These are phyloP conservation scores for Palloptera scutellata DNA, from an alignment of 2,888 invertebrate genomes.

Conservation along the genomic window DNA sequence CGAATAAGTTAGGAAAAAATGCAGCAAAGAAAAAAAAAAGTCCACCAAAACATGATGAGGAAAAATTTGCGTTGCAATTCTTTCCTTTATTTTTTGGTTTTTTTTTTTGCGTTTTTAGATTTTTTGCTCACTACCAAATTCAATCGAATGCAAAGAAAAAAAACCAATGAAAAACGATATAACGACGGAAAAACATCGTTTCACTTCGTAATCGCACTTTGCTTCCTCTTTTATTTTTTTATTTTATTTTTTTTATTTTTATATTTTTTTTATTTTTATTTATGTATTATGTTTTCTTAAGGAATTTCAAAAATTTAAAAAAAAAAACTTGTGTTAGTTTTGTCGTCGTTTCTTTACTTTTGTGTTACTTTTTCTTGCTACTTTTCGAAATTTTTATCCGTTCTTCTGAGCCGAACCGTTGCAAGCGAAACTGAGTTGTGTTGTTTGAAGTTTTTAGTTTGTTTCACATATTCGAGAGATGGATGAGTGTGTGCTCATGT, in stretches of 20 bases:
- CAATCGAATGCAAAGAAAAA: no score
- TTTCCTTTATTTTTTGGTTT: constrained; percentile 11
- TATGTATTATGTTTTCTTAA: not conserved
- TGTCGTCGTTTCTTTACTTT: no score
- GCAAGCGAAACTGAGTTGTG: constrained; percentile 7
- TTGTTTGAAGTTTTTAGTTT: not conserved
- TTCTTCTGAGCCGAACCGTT: constrained; percentile 13
- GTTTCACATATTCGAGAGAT: no score
- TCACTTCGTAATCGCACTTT: no score
- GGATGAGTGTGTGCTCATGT: not conserved
- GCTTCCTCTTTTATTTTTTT: no score
- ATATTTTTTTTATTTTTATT: not conserved
- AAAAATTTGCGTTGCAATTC: not conserved
- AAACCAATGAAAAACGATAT: not conserved
- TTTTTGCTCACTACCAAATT: no score
- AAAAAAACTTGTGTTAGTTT: no score
- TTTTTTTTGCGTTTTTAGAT: no score
- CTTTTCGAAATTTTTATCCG: constrained; percentile 17
- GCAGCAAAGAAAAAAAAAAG: no score
- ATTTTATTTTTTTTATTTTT: constrained; percentile 6
- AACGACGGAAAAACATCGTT: not conserved
- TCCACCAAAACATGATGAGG: constrained; percentile 25
- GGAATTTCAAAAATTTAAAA: constrained; percentile 20
- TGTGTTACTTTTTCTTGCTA: no score
- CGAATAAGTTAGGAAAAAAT: no score